Evolutionary conservation across 2,888 invertebrate species (phyloP), one percentile per base, ranked within the genome.

Genomic region (Mantis religiosa): DNA sequence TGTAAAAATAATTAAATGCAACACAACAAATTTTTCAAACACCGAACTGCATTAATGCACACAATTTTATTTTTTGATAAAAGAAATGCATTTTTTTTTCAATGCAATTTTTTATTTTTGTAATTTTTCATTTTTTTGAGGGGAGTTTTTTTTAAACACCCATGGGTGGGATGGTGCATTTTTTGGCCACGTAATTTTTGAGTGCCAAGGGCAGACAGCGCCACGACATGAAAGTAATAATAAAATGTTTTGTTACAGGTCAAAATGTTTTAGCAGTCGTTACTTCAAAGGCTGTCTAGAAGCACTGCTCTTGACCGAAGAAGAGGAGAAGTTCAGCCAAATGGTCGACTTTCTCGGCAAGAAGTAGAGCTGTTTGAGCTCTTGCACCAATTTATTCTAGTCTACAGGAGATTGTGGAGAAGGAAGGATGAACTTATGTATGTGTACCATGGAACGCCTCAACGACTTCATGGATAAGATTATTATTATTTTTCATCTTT

Each of bases 281-380:
- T 96, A 96, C 94, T 97, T 97, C 95, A 95, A 95, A 94, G 96
- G 96, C 94, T 97, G 97, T 94, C 94, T 96, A 94, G 96, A 96
- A 94, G 96, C 96, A 93, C 95, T 97, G 94, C 95, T 96, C 94
- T 95, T 96, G 93, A 95, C 95, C 93, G 96, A 97, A 93, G 96
- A 97, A 94, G 95, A 95, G 94, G 96, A 96, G 93, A 95, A 96
- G 94, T 95, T 96, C 94, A 95, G 95, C 93, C 96, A 96, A 94
- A 96, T 96, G 96, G 96, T 96, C 94, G 96, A 96, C 94, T 96
- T 95, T 94, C 95, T 97, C 94, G 96, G 96, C 93, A 95, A 95
- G 92, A 94, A 94, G 93, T 91, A 90, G 82, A 41, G 85, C 54
- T 34, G 9, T 82, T 41, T 20, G 34, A 41, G 87, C 81, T 82